Evolutionary conservation across 2,888 invertebrate genomes (phyloP), one percentile per base, ranked within the genome.

Genomic region (Hyles lineata): DNA sequence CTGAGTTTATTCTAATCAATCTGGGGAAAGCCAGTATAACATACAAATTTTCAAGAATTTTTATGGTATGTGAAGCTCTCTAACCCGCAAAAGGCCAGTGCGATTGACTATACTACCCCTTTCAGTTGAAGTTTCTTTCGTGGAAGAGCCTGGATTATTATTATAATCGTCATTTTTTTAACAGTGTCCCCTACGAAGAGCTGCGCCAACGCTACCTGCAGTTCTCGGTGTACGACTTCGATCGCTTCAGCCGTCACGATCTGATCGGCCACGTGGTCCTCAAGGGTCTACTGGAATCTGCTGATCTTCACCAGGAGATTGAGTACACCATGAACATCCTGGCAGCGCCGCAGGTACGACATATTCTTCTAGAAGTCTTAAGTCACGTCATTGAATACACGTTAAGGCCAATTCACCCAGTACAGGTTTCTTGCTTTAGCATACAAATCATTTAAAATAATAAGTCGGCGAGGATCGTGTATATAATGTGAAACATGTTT

Each of bases 171-270:
- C 5, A 59, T 43, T 32, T 32, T 73, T 75, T 75, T 63, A 69
- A 43, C 90, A 97, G 97, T 80, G 97, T 98, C 0, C 95, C 96
- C 0, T 97, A 97, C 85, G 97, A 97, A 72, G 97, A 97, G 77
- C 92, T 98, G 9, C 95, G 96, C 0, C 96, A 97, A 76, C 95
- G 97, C 71, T 97, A 97, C 85, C 94, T 98, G 0, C 97, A 98
- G 92, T 98, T 98, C 90, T 97, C 97, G 6, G 97, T 98, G 9
- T 98, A 98, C 87, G 98, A 98, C 90, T 98, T 98, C 90, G 98
- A 98, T 87, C 96, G 98, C 71, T 98, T 98, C 94, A 98, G 98
- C 43, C 95, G 98, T 0, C 98, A 98, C 85, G 98, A 98, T 87
- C 95, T 98, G 75, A 98, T 98, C 79, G 98, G 98, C 0, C 97